These are phyloP conservation scores for Muntiacus reevesi DNA, from an alignment of 2,113 vertebrate species.

Conservation along the genomic window DNA sequence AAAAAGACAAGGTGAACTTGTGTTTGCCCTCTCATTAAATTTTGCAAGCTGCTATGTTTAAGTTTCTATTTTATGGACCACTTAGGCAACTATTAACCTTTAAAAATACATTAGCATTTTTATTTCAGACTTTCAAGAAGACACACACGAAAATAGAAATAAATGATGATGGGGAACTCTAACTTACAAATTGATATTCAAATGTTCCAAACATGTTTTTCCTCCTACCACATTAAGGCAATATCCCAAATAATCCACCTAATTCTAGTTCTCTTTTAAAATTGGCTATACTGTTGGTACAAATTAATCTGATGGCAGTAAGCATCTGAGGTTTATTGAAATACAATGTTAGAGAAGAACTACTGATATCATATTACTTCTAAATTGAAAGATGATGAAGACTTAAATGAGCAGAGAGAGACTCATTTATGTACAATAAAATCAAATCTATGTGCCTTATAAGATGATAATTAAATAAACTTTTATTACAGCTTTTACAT, in stretches of 20 bases:
- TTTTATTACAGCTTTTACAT: constrained; percentile 54
- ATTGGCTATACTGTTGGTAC: not conserved
- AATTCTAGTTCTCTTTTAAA: not conserved
- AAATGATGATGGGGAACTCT: constrained; percentile 7
- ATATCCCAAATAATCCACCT: not conserved
- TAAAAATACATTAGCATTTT: constrained; percentile 65
- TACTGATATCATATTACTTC: constrained; percentile 40
- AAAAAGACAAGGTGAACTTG: constrained; percentile 58
- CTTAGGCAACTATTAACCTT: constrained; percentile 72
- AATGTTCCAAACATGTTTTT: constrained; percentile 27
- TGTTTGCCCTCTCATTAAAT: constrained; percentile 54
- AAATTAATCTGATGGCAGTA: not conserved
- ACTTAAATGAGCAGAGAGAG: constrained; percentile 54
- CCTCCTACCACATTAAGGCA: not conserved
- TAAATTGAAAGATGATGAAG: constrained; percentile 67
- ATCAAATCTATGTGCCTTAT: constrained; percentile 44
- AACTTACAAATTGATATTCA: constrained; percentile 30
- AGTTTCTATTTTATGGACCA: constrained; percentile 61
- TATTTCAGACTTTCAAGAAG: constrained; percentile 43
- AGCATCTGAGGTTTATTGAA: constrained; percentile 30
- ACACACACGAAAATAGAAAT: constrained; percentile 23
- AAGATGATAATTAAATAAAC: constrained; percentile 24
- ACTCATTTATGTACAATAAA: constrained; percentile 46
- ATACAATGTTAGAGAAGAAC: constrained; percentile 50
- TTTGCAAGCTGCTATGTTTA: constrained; percentile 55